Percentiles rank a stretch among this genome's conserved stretches.
These are phyloP conservation scores for Scortum barcoo DNA, from an alignment of 2,113 vertebrate genomes.

Conservation along the genomic window DNA sequence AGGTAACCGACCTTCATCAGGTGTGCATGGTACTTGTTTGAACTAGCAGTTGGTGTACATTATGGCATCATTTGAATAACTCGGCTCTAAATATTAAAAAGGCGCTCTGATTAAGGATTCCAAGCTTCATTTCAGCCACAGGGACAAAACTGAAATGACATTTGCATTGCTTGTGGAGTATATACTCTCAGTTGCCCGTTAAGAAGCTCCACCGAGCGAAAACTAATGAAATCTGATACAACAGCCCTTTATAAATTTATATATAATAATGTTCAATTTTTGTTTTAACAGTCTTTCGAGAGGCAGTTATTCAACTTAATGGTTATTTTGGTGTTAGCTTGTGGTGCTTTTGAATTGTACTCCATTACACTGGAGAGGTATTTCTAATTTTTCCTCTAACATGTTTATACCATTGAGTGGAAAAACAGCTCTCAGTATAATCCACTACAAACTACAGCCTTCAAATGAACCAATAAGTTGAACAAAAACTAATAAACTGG, in stretches of 20 bases:
- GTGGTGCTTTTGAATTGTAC: too few species aligned
- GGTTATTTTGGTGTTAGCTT: neutral
- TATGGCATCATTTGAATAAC: slow-evolving; percentile 34
- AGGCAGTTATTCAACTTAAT: neutral
- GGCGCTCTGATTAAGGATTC: neutral
- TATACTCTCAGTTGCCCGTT: neutral
- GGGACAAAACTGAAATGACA: slow-evolving; percentile 17
- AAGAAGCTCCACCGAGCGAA: neutral
- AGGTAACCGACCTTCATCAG: slow-evolving; percentile 19
- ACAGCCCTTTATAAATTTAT: neutral
- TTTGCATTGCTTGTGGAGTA: neutral
- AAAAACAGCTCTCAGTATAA: neutral
- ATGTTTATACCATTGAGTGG: neutral
- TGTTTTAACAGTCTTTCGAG: neutral
- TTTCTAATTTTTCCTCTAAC: neutral
- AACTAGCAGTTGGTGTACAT: slow-evolving; percentile 7
- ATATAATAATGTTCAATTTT: neutral
- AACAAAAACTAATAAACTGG: neutral
- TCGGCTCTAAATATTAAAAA: neutral
- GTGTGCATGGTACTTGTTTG: neutral
- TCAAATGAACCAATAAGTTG: neutral
- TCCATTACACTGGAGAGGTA: neutral
- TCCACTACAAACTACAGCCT: neutral
- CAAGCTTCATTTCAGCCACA: slow-evolving; percentile 12
- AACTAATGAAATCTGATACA: neutral